These are phyloP conservation scores for Acrocephalus kingi DNA, from an alignment of 2,113 vertebrate genomes.

Conservation along the genomic window DNA sequence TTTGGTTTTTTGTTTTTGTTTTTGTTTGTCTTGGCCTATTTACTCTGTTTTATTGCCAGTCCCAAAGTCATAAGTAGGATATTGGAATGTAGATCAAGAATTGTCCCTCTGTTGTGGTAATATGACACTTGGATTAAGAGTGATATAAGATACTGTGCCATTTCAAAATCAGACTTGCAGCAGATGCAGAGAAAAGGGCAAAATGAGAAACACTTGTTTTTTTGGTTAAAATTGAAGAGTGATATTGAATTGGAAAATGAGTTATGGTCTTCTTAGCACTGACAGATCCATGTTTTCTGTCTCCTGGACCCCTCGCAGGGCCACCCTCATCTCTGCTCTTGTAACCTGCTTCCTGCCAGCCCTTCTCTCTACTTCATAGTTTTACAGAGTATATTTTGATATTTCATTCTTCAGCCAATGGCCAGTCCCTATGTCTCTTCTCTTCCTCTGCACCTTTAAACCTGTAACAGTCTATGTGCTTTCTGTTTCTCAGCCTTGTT, in stretches of 20 bases:
- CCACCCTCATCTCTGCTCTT: background rate
- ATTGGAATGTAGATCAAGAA: constrained; percentile 1
- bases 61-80: background rate
- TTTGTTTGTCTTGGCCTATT: constrained; percentile 3
- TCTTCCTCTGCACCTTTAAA: background rate
- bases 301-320: background rate
- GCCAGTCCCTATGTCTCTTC: background rate
- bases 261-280: background rate
- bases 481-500: background rate
- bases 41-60: constrained; percentile 6
- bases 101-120: background rate
- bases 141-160: background rate
- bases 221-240: background rate
- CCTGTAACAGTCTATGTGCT: background rate
- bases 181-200: background rate
- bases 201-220: background rate
- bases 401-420: background rate
- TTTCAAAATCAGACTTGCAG: constrained; percentile 37
- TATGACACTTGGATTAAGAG: constrained; percentile 23
- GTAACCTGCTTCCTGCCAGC: background rate
- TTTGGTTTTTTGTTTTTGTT: too few relatives aligned
- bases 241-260: background rate
- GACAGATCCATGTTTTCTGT: background rate
- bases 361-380: background rate
- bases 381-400: background rate